Base-by-base conservation (phyloP, 53 echinoderm and acorn worm species). In the Echinometra lucunter region DNA sequence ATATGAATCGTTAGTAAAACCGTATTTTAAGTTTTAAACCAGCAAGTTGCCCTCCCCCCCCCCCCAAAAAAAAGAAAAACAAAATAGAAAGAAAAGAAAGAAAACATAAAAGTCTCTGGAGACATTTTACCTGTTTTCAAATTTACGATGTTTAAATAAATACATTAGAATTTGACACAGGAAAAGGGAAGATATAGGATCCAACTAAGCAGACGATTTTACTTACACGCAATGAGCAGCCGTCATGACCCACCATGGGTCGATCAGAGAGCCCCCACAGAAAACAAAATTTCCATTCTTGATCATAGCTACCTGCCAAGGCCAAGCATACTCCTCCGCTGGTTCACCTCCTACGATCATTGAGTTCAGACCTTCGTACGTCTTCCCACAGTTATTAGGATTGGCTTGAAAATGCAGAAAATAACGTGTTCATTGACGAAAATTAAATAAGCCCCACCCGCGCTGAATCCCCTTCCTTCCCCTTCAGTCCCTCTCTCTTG, bases 291-390 rank as follows among this genome's bases (percentile, higher is more conserved):
- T 19, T 15, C 93, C 95, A 32, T 82, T 82, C 32, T 95, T 49
- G 69, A 88, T 96, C 21, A 97, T 70, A 34, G 96, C 96, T 28
- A 94, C 96, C 95, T 97, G 97, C 98, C 98, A 98, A 1, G 98
- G 98, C 92, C 95, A 98, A 60, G 96, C 98, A 7, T 97, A 96
- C 18, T 91, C 95, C 37, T 96, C 57, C 9, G 97, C 95, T 13
- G 93, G 74, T 23, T 90, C 37, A 15, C 98, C 98, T 4, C 97
- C 98, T 0, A 97, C 95, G 28, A 98, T 96, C 28, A 67, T 49
- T 8, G 91, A 92, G 19, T 83, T 88, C n/a, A 81, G 40, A 0
- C 56, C 95, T 37, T 82, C 85, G 28, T 45, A 44, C 11, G 8
- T 69, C 18, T 17, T 49, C 30, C 92, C 92, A 72, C 92, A 92